phyloP scores from a whole-genome alignment of 2,113 vertebrate genomes.

The Daboia siamensis region DNA sequence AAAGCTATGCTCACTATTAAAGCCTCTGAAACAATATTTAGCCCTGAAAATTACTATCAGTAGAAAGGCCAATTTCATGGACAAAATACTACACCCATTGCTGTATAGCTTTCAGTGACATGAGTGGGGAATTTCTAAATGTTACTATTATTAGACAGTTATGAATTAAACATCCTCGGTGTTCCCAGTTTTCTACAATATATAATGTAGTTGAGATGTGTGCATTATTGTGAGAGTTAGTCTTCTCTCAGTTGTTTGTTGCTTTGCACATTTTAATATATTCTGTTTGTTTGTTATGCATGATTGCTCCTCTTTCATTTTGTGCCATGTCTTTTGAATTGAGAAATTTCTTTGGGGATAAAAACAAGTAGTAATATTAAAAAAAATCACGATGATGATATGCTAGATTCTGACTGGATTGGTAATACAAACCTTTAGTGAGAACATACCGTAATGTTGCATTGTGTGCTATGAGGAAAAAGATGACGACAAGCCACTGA shows the following conservation, averaged over 20 bases:
- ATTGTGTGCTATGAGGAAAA: background rate
- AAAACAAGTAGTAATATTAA: background rate
- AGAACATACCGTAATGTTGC: background rate
- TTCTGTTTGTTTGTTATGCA: background rate
- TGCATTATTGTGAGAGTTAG: background rate
- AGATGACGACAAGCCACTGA: background rate
- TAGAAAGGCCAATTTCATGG: background rate
- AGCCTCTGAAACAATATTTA: background rate
- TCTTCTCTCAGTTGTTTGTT: background rate
- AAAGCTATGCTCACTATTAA: background rate
- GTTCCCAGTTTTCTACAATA: background rate
- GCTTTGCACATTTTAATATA: background rate
- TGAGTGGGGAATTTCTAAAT: background rate
- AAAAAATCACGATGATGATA: background rate
- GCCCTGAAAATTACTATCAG: background rate
- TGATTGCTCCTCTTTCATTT: background rate
- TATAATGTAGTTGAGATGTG: background rate
- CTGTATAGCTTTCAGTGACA: background rate
- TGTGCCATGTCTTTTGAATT: background rate
- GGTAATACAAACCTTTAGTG: background rate
- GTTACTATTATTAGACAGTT: background rate
- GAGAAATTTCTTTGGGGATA: background rate
- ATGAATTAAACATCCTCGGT: background rate
- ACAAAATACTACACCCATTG: background rate
- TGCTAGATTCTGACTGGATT: background rate